phyloP scores from a whole-genome alignment of 2,888 invertebrate species.

The Thumatha senex region DNA sequence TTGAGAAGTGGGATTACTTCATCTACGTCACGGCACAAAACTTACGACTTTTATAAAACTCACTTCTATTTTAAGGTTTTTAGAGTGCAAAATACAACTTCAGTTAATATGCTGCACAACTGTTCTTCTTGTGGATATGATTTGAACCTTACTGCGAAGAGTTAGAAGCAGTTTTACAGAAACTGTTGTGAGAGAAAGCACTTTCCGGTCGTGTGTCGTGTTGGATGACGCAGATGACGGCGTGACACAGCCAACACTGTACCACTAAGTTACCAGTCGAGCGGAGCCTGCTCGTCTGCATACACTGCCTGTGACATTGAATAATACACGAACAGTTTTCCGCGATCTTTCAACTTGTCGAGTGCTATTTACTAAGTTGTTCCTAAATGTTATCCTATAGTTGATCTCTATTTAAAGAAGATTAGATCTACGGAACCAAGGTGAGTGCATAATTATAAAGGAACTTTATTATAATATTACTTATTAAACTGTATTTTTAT shows the following conservation, averaged over 20 bases:
- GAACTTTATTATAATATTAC: too few species aligned
- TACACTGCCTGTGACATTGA: slow-evolving; percentile 45
- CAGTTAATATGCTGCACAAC: slow-evolving; percentile 19
- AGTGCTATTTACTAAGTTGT: slow-evolving; percentile 22
- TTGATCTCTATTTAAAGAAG: slow-evolving; percentile 12
- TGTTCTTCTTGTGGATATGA: slow-evolving; percentile 8
- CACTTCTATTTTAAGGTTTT: slow-evolving; percentile 40
- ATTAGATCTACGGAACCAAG: slow-evolving; percentile 14
- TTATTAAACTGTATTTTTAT: too few species aligned
- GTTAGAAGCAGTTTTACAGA: slow-evolving; percentile 54
- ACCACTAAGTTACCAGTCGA: slow-evolving; percentile 56
- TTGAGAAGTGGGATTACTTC: slow-evolving; percentile 55
- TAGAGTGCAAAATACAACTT: slow-evolving; percentile 55
- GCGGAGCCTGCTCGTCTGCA: slow-evolving; percentile 58
- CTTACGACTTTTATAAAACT: slow-evolving; percentile 39
- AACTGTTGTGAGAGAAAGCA: slow-evolving; percentile 71
- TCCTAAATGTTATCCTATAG: slow-evolving; percentile 48
- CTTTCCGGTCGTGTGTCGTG: slow-evolving; percentile 73
- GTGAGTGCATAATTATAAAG: slow-evolving; percentile 15
- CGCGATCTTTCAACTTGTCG: slow-evolving; percentile 35
- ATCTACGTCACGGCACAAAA: slow-evolving; percentile 58
- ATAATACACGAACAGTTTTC: slow-evolving; percentile 45
- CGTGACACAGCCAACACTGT: slow-evolving; percentile 47
- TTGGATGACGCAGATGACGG: slow-evolving; percentile 78
- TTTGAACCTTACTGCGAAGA: slow-evolving; percentile 52